Percentiles rank a stretch among this genome's conserved stretches.
Evolutionary conservation across 2,888 invertebrate genomes (phyloP).

Genomic region (Crossocerus cetratus): DNA sequence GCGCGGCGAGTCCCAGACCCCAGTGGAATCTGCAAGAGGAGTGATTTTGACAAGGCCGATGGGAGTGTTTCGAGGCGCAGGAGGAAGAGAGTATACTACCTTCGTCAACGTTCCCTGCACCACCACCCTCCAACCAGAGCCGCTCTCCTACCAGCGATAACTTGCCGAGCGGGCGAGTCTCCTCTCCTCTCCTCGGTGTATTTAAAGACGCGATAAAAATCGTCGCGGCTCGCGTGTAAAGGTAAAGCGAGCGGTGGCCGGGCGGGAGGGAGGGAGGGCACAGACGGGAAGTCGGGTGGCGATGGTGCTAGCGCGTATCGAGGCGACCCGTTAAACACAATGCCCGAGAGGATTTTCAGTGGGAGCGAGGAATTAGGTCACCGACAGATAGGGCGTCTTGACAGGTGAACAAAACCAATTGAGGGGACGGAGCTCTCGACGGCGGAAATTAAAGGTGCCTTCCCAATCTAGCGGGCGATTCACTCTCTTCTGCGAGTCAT

Average conservation of each 20-base stretch:
- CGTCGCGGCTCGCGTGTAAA: not conserved
- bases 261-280: not conserved
- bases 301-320: not conserved
- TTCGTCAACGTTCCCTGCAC: too few species aligned
- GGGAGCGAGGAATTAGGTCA: slow-evolving; percentile 54
- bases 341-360: slow-evolving; percentile 32
- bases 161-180: not conserved
- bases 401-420: slow-evolving; percentile 62
- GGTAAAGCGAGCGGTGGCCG: not conserved
- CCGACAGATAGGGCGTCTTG: slow-evolving; percentile 62
- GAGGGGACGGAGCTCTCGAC: slow-evolving; percentile 36
- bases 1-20: too few species aligned
- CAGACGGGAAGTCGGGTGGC: not conserved
- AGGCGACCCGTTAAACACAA: slow-evolving; percentile 8
- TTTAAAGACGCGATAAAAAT: slow-evolving; percentile 4
- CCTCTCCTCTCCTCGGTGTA: not conserved
- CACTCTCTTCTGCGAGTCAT: too few species aligned
- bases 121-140: too few species aligned
- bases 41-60: too few species aligned
- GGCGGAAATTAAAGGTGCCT: slow-evolving; percentile 47
- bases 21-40: too few species aligned
- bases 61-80: too few species aligned
- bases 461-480: too few species aligned
- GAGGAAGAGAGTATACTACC: too few species aligned
- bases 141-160: not conserved